Evolutionary conservation across 1,140 invertebrate genomes (phyloP), one percentile per base, ranked within the genome.

Genomic region (Hypsibius dujardini): DNA sequence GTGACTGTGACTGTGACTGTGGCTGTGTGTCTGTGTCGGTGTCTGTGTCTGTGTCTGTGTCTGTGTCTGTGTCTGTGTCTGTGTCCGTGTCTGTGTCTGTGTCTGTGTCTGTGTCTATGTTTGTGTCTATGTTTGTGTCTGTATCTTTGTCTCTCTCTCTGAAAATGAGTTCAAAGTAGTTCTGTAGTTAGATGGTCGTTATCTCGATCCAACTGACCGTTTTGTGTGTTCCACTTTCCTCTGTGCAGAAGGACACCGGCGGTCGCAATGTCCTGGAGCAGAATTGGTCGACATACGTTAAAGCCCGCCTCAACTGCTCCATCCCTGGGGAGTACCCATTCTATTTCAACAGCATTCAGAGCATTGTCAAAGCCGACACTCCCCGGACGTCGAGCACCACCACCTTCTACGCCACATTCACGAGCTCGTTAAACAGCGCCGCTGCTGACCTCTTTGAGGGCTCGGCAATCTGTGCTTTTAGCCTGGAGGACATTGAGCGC

Each of bases 341-440:
- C 82, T 94, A 95, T 80, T 95, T 95, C 83, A 92, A 95, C 82
- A 90, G 95, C 82, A 93, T 96, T 79, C 91, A 90, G 92, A 83
- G 90, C 89, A 88, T 73, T 59, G 67, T 73, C 40, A 59, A 42
- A 47, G 45, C 59, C 56, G 60, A 59, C 50, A 47, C 75, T 46
- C 42, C 50, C 7, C 59, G 46, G 40, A 85, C 88, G 71, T 83
- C 84, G 45, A 87, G 93, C 77, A 88, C 86, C 70, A 85, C 88
- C 71, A 85, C 88, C 71, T 93, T 94, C 80, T 95, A 96, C 78
- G 92, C 89, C 14, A 89, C 91, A n/a, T 96, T 97, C 78, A 93
- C 90, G 3, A 95, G 92, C 1, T 89, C 88, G 2, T 28, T 72
- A 47, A 73, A 46, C 73, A n/a, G 46, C 0, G 75, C 75, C 42